Conservation (phyloP, 2,888 invertebrate genomes). For the Ennomos quercinarius region DNA sequence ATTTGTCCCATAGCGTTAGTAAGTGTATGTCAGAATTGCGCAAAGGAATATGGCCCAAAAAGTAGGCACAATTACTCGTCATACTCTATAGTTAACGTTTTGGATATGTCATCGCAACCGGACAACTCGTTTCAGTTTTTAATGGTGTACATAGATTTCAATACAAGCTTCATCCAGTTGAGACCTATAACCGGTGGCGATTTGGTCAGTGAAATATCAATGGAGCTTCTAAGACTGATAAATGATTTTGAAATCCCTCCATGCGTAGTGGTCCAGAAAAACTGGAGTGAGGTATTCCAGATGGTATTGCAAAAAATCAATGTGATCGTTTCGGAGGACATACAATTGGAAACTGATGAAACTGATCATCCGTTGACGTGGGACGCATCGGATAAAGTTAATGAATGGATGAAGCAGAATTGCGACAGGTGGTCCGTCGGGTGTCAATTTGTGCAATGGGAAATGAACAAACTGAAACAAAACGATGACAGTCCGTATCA, state of each 20-base stretch:
- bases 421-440: conserved; percentile 9
- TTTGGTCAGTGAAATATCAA: conserved; percentile 2
- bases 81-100: background rate
- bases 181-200: conserved; percentile 4
- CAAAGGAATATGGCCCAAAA: background rate
- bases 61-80: background rate
- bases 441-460: conserved; percentile 18
- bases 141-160: conserved; percentile 7
- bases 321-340: background rate
- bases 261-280: background rate
- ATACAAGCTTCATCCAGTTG: conserved; percentile 6
- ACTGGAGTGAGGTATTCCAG: background rate
- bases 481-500: background rate
- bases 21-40: conserved; percentile 4
- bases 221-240: conserved; percentile 19
- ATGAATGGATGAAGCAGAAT: background rate
- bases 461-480: background rate
- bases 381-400: background rate
- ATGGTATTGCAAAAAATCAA: background rate
- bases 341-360: background rate
- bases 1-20: background rate
- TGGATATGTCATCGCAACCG: conserved; percentile 7
- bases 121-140: background rate
- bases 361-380: no score
- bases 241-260: conserved; percentile 5